Conservation (phyloP, 2,113 vertebrate genomes). For the Sciurus niger region DNA sequence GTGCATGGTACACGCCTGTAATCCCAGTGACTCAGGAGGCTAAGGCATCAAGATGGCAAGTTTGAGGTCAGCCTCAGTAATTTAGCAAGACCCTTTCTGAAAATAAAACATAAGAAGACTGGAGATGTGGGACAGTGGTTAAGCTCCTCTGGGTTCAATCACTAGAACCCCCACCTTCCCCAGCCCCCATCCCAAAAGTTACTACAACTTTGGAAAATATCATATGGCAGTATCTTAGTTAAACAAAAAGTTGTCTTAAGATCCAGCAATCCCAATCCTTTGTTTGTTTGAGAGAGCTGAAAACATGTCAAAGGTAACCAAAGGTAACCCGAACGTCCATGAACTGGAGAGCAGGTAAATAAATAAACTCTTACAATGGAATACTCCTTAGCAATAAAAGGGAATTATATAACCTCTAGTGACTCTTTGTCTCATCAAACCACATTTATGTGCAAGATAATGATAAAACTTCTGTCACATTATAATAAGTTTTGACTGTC, state of each 20-base stretch:
- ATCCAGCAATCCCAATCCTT: background rate
- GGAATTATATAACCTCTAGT: background rate
- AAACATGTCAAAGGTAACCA: background rate
- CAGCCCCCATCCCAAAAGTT: no score
- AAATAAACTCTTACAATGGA: background rate
- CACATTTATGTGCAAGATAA: background rate
- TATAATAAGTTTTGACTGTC: background rate
- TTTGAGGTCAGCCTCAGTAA: no score
- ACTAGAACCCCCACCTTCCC: no score
- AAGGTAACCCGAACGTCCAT: background rate
- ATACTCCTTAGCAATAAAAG: background rate
- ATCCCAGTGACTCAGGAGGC: no score
- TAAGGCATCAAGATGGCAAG: no score
- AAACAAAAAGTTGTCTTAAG: background rate
- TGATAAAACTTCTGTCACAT: background rate
- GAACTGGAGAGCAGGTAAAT: background rate
- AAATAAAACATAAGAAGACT: no score
- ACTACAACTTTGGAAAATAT: background rate
- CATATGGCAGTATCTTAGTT: background rate
- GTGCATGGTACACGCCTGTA: no score
- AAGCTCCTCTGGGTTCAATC: no score
- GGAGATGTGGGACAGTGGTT: no score
- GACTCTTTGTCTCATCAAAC: slow-evolving; percentile 7
- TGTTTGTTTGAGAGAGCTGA: background rate
- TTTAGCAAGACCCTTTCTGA: no score